phyloP scores from a whole-genome alignment of 2,888 invertebrate genomes.

The Nipponacmea schrenckii region DNA sequence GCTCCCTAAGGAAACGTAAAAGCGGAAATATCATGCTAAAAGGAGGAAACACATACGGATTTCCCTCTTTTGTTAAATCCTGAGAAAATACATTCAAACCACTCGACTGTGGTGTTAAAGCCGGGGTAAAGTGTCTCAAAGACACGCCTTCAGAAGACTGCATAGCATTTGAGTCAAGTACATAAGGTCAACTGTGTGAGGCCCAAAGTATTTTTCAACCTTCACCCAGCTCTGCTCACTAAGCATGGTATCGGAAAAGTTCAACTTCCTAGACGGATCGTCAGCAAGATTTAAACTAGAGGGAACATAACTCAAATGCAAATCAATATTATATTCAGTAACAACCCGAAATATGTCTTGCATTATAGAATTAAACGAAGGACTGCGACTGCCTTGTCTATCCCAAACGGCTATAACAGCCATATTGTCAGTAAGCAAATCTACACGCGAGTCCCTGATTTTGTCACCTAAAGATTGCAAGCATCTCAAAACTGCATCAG shows the following conservation, averaged over 20 bases:
- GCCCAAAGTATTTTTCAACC: not conserved
- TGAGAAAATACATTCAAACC: not conserved
- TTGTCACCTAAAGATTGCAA: not conserved
- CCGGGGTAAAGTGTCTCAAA: not conserved
- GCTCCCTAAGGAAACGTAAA: not conserved
- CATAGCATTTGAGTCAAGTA: no score
- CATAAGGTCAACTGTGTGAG: not conserved
- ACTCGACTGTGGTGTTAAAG: not conserved
- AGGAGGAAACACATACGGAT: no score
- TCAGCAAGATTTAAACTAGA: constrained; percentile 20
- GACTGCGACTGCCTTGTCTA: not conserved
- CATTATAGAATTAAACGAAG: not conserved
- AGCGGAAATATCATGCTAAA: not conserved
- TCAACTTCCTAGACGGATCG: constrained; percentile 9
- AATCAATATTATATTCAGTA: constrained; percentile 19
- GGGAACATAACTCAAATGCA: constrained; percentile 25
- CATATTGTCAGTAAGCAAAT: not conserved
- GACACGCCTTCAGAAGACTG: no score
- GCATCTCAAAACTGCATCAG: not conserved
- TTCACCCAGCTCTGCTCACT: not conserved
- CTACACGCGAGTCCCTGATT: not conserved
- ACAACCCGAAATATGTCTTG: not conserved
- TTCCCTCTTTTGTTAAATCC: not conserved
- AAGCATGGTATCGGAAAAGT: not conserved
- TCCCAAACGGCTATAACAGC: not conserved